These are phyloP conservation scores for Symphodus melops DNA, from an alignment of 2,113 vertebrate species.

Conservation along the genomic window DNA sequence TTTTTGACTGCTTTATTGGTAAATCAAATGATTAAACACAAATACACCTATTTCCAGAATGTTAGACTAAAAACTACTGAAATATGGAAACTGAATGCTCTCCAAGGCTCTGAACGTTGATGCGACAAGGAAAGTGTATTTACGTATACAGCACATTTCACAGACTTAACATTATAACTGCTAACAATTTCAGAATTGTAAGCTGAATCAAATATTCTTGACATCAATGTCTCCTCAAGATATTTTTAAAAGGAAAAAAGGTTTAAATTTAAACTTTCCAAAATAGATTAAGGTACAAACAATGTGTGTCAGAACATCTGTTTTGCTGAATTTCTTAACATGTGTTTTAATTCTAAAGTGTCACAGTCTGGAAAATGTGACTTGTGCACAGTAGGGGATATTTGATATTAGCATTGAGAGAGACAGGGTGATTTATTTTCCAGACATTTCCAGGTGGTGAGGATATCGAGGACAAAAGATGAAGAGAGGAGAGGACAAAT, in stretches of 20 bases:
- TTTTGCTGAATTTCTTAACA: constrained; percentile 4
- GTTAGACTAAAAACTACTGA: too few relatives aligned
- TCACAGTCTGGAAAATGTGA: constrained; percentile 24
- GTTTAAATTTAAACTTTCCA: neutral
- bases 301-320: constrained; percentile 44
- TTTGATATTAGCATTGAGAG: constrained; percentile 6
- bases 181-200: too few relatives aligned
- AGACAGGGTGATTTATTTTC: constrained; percentile 16
- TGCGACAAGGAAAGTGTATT: too few relatives aligned
- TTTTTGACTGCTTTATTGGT: too few relatives aligned
- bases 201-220: neutral
- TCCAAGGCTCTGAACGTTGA: too few relatives aligned
- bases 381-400: neutral
- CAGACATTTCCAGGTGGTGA: constrained; percentile 19
- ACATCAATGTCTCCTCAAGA: neutral
- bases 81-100: too few relatives aligned
- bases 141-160: too few relatives aligned
- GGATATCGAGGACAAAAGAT: neutral
- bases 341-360: constrained; percentile 41
- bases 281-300: neutral
- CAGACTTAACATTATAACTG: neutral
- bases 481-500: neutral
- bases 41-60: too few relatives aligned
- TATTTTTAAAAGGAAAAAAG: neutral
- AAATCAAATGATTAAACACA: too few relatives aligned